Percentiles rank a stretch among this genome's conserved stretches.
These are phyloP conservation scores for Phaethornis superciliosus DNA, from an alignment of 2,113 vertebrate genomes.

Conservation along the genomic window DNA sequence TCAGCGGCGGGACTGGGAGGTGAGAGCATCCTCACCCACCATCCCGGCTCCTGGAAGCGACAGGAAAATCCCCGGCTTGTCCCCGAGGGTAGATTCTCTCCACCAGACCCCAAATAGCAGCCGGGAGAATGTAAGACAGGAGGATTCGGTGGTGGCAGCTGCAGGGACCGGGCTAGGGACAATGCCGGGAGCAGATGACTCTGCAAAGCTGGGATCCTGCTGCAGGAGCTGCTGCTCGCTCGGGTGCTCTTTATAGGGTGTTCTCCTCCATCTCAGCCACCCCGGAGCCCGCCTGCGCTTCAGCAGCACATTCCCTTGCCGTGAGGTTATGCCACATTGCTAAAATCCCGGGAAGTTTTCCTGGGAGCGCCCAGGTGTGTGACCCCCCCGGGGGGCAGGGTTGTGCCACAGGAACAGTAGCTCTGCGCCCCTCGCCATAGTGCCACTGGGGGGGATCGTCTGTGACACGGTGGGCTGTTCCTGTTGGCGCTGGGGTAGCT, in stretches of 20 bases:
- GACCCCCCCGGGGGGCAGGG: too few relatives aligned
- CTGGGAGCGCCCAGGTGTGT: neutral
- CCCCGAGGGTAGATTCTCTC: neutral
- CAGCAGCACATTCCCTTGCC: neutral
- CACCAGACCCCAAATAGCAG: neutral
- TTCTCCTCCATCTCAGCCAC: neutral
- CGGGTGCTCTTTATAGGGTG: fast-evolving
- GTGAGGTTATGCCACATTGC: neutral
- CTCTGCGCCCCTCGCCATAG: neutral
- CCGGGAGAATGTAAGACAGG: fast-evolving
- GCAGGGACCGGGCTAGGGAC: neutral
- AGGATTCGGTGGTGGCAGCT: neutral
- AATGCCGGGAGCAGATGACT: slow-evolving; percentile 10
- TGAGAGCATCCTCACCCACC: slow-evolving; percentile 32
- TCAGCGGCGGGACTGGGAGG: slow-evolving; percentile 39
- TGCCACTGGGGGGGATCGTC: fast-evolving
- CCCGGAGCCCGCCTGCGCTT: neutral
- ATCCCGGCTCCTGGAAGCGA: neutral
- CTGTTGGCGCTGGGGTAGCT: fast-evolving
- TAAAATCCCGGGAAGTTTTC: neutral
- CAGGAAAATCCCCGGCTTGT: neutral
- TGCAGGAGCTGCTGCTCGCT: neutral
- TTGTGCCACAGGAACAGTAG: neutral
- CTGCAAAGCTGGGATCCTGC: slow-evolving; percentile 23
- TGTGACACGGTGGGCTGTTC: fast-evolving